Conservation (phyloP, 2,888 invertebrate species). For the Leptinotarsa tumamoca region DNA sequence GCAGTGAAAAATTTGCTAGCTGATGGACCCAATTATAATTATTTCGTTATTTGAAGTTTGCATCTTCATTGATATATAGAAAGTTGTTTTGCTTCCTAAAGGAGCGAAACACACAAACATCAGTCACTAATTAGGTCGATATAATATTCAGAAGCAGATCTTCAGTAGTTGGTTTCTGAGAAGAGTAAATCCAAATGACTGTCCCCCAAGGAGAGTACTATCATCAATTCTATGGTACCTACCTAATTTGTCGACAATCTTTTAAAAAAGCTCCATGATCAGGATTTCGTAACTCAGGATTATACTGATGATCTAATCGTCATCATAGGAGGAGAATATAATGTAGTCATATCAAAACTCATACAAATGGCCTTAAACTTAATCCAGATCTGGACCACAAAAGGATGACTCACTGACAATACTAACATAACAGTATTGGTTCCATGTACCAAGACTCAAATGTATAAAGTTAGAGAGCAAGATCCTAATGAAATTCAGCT, state of each 20-base stretch:
- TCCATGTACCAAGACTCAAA: neutral
- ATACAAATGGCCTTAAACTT: neutral
- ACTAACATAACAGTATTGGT: neutral
- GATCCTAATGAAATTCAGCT: too few species aligned
- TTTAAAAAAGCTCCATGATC: neutral
- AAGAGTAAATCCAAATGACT: too few species aligned
- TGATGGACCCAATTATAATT: too few species aligned
- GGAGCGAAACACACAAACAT: too few species aligned
- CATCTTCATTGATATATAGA: too few species aligned
- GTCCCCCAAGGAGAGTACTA: neutral
- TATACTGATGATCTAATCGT: neutral
- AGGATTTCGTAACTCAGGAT: neutral
- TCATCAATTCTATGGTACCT: neutral
- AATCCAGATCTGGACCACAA: neutral
- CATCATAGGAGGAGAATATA: neutral
- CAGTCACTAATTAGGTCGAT: too few species aligned
- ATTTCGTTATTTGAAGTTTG: too few species aligned
- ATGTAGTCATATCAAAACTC: neutral
- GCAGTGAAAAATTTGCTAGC: too few species aligned
- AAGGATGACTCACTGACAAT: neutral
- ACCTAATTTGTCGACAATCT: neutral
- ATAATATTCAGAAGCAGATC: too few species aligned
- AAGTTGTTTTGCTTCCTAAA: too few species aligned
- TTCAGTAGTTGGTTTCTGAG: too few species aligned
- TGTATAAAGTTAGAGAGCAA: neutral